Percentiles rank a stretch among this genome's conserved stretches.
These are phyloP conservation scores for Hybos culiciformis DNA, from an alignment of 2,888 invertebrate genomes.

Conservation along the genomic window DNA sequence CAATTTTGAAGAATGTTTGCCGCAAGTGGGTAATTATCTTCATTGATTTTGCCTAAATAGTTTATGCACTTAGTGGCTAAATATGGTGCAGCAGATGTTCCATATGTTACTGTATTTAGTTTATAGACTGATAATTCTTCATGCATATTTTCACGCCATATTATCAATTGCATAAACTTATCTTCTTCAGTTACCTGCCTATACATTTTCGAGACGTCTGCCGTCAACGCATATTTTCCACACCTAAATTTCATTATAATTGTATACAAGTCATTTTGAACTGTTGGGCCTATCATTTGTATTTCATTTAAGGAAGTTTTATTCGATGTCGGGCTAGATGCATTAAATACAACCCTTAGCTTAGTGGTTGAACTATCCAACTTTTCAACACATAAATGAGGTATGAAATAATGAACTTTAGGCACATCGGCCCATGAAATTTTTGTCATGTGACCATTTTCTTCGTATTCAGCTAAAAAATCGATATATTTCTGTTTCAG, in stretches of 20 bases:
- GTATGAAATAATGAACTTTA: neutral
- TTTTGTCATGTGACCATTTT: slow-evolving; percentile 3
- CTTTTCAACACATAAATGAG: neutral
- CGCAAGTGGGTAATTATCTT: no score
- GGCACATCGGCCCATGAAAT: neutral
- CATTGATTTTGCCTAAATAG: no score
- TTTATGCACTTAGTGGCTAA: no score
- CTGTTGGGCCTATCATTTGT: neutral
- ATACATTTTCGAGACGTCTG: slow-evolving; percentile 18
- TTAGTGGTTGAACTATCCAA: neutral
- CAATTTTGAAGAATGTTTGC: neutral
- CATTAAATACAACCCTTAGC: neutral
- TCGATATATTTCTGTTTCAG: slow-evolving; percentile 4
- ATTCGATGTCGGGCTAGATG: neutral
- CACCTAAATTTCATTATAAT: slow-evolving; percentile 1
- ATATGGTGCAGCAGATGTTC: slow-evolving; percentile 13
- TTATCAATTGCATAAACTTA: no score
- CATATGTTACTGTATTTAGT: slow-evolving; percentile 9
- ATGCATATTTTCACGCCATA: slow-evolving; percentile 9
- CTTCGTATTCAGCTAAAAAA: slow-evolving; percentile 6
- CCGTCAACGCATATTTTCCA: slow-evolving; percentile 11
- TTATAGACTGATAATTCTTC: slow-evolving; percentile 6
- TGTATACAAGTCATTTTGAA: neutral
- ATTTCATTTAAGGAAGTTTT: neutral
- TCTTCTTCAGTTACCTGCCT: no score